phyloP scores from a whole-genome alignment of 1,140 invertebrate species.

The Anthonomus grandis region DNA sequence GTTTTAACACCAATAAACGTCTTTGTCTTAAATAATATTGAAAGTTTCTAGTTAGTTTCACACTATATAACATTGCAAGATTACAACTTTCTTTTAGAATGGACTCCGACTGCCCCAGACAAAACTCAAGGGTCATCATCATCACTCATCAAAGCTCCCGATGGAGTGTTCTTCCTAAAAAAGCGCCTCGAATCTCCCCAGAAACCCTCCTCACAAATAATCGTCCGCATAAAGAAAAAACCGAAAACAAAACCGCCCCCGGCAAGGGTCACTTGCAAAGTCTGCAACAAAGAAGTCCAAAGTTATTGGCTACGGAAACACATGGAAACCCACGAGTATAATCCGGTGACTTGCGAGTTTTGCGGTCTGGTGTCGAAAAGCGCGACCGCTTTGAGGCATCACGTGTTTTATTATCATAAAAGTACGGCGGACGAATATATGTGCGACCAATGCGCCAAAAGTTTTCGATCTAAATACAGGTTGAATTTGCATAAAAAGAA shows the following conservation, averaged over 20 bases:
- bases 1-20: too few species aligned
- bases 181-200: not conserved
- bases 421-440: conserved; percentile 26
- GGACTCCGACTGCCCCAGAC: not conserved
- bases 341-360: conserved; percentile 31
- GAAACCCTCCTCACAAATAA: not conserved
- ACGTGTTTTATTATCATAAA: conserved; percentile 36
- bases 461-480: conserved; percentile 30
- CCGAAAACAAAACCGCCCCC: conserved; percentile 23
- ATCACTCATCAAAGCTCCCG: not conserved
- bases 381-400: conserved; percentile 33
- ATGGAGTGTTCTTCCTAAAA: conserved; percentile 13
- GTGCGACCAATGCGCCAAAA: conserved; percentile 32
- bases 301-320: conserved; percentile 32
- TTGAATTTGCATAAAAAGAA: conserved; percentile 33
- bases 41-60: too few species aligned
- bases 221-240: conserved; percentile 14
- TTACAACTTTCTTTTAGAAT: not conserved
- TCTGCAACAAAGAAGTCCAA: conserved; percentile 24
- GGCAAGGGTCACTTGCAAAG: conserved; percentile 20
- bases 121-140: not conserved
- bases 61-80: not conserved
- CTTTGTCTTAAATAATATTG: too few species aligned
- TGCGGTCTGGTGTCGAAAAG: conserved; percentile 36
- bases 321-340: conserved; percentile 25